These are phyloP conservation scores for Mesembrinibis cayennensis DNA, from an alignment of 2,113 vertebrate species.

Conservation along the genomic window DNA sequence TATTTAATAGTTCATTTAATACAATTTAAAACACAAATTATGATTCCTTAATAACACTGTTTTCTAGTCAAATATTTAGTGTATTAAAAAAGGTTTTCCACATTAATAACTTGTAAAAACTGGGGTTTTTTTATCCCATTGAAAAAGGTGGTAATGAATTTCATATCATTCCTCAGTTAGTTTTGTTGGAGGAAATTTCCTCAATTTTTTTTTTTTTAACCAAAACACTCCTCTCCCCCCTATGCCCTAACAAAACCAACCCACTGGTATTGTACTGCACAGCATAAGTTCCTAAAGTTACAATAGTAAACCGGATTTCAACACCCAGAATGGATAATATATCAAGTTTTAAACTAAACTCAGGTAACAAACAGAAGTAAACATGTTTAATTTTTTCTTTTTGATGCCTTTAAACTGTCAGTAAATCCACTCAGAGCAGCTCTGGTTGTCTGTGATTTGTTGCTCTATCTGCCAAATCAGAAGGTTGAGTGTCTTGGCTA, in stretches of 20 bases:
- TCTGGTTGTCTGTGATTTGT: not conserved
- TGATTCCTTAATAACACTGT: not conserved
- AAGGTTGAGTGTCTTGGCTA: not conserved
- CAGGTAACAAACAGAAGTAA: not conserved
- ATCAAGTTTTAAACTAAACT: not conserved
- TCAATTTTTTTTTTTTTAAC: too few species aligned
- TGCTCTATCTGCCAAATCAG: not conserved
- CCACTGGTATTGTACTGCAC: not conserved
- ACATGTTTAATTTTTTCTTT: too few species aligned
- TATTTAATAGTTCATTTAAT: not conserved
- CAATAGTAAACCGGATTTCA: not conserved
- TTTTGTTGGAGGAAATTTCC: not conserved
- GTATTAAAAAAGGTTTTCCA: not conserved
- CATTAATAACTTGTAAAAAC: not conserved
- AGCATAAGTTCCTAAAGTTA: not conserved
- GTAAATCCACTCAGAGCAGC: not conserved
- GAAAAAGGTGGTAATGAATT: not conserved
- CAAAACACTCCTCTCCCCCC: not conserved
- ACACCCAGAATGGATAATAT: not conserved
- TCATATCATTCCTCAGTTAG: not conserved
- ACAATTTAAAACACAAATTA: not conserved
- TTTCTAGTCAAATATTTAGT: not conserved
- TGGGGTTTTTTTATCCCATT: not conserved
- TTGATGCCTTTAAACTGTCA: not conserved
- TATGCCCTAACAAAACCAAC: not conserved